These are phyloP conservation scores for Gallirallus australis DNA, from an alignment of 2,797 vertebrate species.

Conservation along the genomic window DNA sequence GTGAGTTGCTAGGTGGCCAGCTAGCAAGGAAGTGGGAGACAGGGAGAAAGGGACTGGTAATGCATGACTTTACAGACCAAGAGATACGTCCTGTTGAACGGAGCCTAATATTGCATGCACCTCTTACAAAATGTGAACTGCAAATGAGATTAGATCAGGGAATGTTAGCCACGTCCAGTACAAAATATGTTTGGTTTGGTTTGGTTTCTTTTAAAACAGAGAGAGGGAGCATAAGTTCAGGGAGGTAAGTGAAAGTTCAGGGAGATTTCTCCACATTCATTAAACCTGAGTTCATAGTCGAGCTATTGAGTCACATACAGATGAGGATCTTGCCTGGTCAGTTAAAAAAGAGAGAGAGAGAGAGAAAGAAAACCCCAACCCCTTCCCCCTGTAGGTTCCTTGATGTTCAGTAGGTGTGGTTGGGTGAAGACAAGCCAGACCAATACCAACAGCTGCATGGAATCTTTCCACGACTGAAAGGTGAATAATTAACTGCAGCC, in stretches of 20 bases:
- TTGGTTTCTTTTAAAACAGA: conserved; percentile 33
- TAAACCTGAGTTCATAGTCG: conserved; percentile 50
- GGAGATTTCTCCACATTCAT: conserved; percentile 55
- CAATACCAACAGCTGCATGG: conserved; percentile 69
- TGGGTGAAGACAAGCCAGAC: conserved; percentile 51
- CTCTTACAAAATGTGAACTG: background rate
- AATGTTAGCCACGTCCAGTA: conserved; percentile 26
- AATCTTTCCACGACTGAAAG: conserved; percentile 71
- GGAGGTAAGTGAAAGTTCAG: conserved; percentile 65
- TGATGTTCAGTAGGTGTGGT: conserved; percentile 64
- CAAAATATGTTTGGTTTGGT: conserved; percentile 24
- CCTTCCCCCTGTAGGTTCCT: conserved; percentile 12
- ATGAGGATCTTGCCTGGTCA: conserved; percentile 43
- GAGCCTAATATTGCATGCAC: background rate
- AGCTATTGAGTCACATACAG: conserved; percentile 45
- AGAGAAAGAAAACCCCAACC: background rate
- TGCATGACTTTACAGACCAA: background rate
- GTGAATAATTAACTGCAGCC: conserved; percentile 65
- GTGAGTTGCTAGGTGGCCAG: background rate
- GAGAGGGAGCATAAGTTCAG: conserved; percentile 51
- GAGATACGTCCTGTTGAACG: background rate
- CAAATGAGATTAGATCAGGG: conserved; percentile 33
- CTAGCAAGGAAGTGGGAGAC: background rate
- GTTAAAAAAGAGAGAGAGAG: background rate
- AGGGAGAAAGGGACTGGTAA: background rate